Base-by-base conservation (phyloP, 2,888 invertebrate species). In the Teleogryllus oceanicus region DNA sequence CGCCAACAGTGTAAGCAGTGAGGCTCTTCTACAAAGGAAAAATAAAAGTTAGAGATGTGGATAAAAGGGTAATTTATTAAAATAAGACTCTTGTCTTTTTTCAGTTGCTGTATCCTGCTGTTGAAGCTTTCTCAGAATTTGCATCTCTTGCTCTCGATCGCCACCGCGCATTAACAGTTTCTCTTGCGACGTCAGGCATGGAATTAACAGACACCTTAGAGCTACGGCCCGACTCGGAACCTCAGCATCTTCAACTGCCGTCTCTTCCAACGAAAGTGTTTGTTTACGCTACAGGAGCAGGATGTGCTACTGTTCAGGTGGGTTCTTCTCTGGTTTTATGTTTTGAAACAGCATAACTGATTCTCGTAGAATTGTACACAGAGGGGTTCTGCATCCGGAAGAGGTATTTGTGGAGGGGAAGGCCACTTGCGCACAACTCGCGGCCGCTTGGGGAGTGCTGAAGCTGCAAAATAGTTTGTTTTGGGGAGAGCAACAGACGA, bases 211-310 rank as follows among this genome's bases (percentile, higher is more conserved):
- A 92, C 83, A 92, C 92, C 0, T 82, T 92, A 50, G 91, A 91
- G 82, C 86, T 92, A 1, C 88, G 89, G 76, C 89, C 90, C 0
- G 87, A 88, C 24, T 82, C 84, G n/a, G 88, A 89, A 20, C 87
- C 89, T 0, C 77, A 49, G 12, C 77, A 77, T 49, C 85, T 92
- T 16, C 91, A 91, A 82, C 85, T 92, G 10, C 92, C 92, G 0
- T 92, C 91, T 11, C 85, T 92, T 50, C 92, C 92, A 0, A 92
- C 92, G 0, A 92, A 92, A 86, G 92, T 92, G n/a, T 92, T 92
- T 82, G 91, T 92, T 0, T 92, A 92, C 81, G 92, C 92, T 2
- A 92, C 92, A 1, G 92, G 92, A 0, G 92, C 92, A 24, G 92
- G 92, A 0, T 92, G 92, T 84, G 92, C 92, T 78, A 92, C 92